A percentile compares a stretch with the other conserved stretches of the same genome.
Conservation (phyloP, 2,113 vertebrate genomes). For the Sceloporus undulatus region DNA sequence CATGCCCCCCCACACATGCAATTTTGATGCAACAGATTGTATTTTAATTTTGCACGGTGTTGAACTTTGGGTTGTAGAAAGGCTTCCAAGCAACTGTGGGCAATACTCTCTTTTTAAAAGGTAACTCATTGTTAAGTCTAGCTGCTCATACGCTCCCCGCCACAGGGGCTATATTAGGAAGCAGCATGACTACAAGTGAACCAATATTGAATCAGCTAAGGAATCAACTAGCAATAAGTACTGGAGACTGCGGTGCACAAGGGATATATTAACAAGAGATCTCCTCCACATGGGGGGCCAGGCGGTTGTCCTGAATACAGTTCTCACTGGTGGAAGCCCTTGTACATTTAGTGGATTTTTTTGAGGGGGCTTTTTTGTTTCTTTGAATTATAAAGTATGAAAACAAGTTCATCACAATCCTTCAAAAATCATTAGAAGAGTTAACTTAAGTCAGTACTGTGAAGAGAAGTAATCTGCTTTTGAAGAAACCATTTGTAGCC, state of each 20-base stretch:
- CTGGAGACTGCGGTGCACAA: not conserved
- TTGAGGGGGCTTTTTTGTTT: not conserved
- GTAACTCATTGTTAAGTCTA: not conserved
- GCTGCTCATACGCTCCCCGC: not conserved
- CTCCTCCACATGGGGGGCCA: not conserved
- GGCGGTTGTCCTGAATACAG: not conserved
- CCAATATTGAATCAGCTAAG: not conserved
- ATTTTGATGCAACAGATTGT: fast-evolving
- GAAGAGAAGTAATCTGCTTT: not conserved
- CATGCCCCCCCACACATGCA: not conserved
- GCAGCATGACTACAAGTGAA: not conserved
- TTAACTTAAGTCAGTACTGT: not conserved
- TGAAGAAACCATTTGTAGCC: not conserved
- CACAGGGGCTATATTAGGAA: not conserved
- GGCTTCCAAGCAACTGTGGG: not conserved
- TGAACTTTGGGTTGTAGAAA: not conserved
- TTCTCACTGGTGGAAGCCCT: not conserved
- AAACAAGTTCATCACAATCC: not conserved
- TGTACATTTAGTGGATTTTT: not conserved
- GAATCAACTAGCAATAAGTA: not conserved
- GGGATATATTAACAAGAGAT: not conserved
- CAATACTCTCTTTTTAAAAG: not conserved
- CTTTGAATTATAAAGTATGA: not conserved
- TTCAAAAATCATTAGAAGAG: too few relatives aligned
- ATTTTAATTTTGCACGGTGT: not conserved